Evolutionary conservation across 2,113 vertebrate species (phyloP).

Genomic region (Herpetotheres cachinnans): DNA sequence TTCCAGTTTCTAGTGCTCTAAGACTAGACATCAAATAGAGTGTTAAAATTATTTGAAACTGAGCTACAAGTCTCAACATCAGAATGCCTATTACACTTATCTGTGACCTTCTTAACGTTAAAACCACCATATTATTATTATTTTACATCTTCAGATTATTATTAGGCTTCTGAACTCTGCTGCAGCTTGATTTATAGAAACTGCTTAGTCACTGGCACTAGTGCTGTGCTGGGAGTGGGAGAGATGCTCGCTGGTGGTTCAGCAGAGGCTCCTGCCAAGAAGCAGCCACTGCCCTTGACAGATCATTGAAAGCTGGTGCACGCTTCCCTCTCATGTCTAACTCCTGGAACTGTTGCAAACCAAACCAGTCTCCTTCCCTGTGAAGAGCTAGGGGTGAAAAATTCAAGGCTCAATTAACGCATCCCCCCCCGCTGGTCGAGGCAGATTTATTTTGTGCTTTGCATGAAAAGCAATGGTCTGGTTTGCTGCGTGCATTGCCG

Average conservation of each 20-base stretch:
- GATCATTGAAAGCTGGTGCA: constrained; percentile 2
- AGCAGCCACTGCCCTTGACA: constrained; percentile 33
- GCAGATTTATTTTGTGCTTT: background rate
- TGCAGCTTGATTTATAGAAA: constrained; percentile 60
- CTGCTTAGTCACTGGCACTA: constrained; percentile 66
- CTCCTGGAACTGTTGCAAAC: background rate
- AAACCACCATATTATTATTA: constrained; percentile 4
- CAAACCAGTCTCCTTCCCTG: background rate
- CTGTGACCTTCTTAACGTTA: constrained; percentile 39
- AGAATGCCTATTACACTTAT: constrained; percentile 47
- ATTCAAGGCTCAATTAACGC: background rate
- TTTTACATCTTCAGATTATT: constrained; percentile 15
- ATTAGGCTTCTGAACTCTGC: constrained; percentile 45
- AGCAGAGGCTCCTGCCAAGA: constrained; percentile 44
- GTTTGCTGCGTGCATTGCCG: background rate
- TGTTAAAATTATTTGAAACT: constrained; percentile 11
- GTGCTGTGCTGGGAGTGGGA: background rate
- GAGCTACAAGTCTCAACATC: constrained; percentile 44
- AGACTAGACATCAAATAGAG: constrained; percentile 36
- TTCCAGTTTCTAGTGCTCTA: constrained; percentile 13
- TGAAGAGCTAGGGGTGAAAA: background rate
- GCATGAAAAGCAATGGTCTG: background rate
- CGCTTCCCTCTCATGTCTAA: background rate
- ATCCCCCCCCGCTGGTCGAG: rapidly evolving
- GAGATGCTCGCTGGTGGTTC: constrained; percentile 5